A percentile compares a stretch with the other conserved stretches of the same genome.
phyloP scores from a whole-genome alignment of 2,888 invertebrate species.

The Oscheius sp. region DNA sequence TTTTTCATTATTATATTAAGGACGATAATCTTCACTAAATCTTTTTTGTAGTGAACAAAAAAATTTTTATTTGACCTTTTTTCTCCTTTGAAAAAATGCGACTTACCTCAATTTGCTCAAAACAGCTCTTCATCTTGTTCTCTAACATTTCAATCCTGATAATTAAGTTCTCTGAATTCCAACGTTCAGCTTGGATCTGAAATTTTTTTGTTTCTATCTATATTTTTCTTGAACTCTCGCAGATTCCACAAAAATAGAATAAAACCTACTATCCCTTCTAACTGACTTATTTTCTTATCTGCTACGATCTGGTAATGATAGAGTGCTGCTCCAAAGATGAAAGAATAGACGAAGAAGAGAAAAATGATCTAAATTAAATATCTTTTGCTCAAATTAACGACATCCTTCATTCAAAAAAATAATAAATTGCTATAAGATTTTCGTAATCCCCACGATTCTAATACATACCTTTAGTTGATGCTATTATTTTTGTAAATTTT shows the following conservation, averaged over 20 bases:
- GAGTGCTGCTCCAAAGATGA: neutral
- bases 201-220: too few species aligned
- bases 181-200: neutral
- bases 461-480: too few species aligned
- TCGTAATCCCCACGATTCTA: too few species aligned
- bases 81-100: neutral
- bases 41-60: neutral
- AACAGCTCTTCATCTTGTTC: neutral
- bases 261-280: too few species aligned
- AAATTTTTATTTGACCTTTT: neutral
- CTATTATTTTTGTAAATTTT: too few species aligned
- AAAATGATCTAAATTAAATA: neutral
- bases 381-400: too few species aligned
- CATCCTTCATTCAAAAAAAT: too few species aligned
- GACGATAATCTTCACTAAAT: neutral
- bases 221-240: too few species aligned
- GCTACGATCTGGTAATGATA: neutral
- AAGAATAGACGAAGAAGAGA: neutral
- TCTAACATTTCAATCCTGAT: neutral
- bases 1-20: neutral
- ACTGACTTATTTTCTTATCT: neutral
- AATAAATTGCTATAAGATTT: too few species aligned
- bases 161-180: slow-evolving; percentile 4
- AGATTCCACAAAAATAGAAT: too few species aligned
- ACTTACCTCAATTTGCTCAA: slow-evolving; percentile 10